Evolutionary conservation across 1,140 invertebrate genomes (phyloP), one percentile per base, ranked within the genome.

Genomic region (Bombus superbus): DNA sequence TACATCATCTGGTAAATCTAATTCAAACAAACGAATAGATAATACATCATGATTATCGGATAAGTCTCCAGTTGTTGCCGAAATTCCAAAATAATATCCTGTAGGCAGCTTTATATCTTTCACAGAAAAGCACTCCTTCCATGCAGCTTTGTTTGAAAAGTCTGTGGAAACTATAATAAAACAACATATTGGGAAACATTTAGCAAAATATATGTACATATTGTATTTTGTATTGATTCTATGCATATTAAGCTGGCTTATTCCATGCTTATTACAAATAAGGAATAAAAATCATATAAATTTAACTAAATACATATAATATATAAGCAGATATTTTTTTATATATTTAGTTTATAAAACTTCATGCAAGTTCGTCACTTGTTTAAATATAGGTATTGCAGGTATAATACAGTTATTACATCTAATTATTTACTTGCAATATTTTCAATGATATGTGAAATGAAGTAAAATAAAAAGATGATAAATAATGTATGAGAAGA

Each of bases 41-140:
- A 99, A 96, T 85, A 99, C 97, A 94, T 99, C 99, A 95, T 99
- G 99, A 94, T 98, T 99, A 96, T 99, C 99, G 72, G 97, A 98
- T 73, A 99, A 95, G 95, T 99, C 98, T 15, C 99, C 99, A 9
- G 99, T 99, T 2, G 98, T 99, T 25, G 99, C 98, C 0, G 98
- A 97, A 25, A 99, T 95, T 66, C 99, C 99, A 94, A 99, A 98
- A 95, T 97, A 99, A 95, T 99, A 99, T 3, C 98, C 98, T 22
- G 99, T 99, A 0, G 99, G 99, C 32, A 99, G 95, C 85, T 97
- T 96, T 6, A 99, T 97, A 81, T 98, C 98, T 88, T 97, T 96
- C 0, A 99, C 98, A 73, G 96, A 96, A 91, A 99, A 98, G 94
- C 99, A 99, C 92, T 98, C 97, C 91, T 98, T 98, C 98, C 99